Base-by-base conservation (phyloP, 1,140 invertebrate species). In the Anastrepha ludens region DNA sequence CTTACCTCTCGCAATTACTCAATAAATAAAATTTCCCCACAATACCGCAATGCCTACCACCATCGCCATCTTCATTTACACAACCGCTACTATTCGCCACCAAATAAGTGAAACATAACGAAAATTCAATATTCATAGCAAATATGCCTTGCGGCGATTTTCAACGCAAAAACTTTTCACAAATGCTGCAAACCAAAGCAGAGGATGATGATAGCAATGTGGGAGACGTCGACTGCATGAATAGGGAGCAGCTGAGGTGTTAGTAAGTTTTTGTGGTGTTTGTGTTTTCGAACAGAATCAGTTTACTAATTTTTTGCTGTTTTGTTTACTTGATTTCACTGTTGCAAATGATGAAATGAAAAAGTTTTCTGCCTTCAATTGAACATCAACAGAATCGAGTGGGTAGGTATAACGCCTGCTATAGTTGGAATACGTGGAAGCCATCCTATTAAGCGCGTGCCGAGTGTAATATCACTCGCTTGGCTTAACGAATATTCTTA, bases 51-150 rank as follows among this genome's bases (percentile, higher is more conserved):
- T 6, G 1, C 39, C 13, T 17, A 41, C 64, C 15, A 17, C 15
- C n/a, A 74, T 4, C 60, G 17, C 29, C 55, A 64, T n/a, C 60
- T 5, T 13, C 67, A 74, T n/a, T 17, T 5, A n/a, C 60, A 64
- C 41, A 41, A 7, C 41, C 3, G 70, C 44, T 41, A 41, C 70
- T 50, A 9, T 5, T 6, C 39, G 17, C 44, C 70, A 74, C 13
- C 70, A 74, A 74, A 74, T 74, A 47, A 74, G 44, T 74, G 44
- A 74, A 74, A 74, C 47, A 74, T 50, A 74, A 41, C 70, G 70
- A 74, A 74, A 41, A 74, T 74, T 74, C 70, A 74, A 74, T 74
- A 74, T 74, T 74, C 70, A 74, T 74, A 47, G 41, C 70, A 74
- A 74, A 74, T 74, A 74, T 74, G 70, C 41, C 70, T 47, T 15